Percentiles rank a stretch among this genome's conserved stretches.
Conservation (phyloP, 2,888 invertebrate species). For the Ypsolopha sequella region DNA sequence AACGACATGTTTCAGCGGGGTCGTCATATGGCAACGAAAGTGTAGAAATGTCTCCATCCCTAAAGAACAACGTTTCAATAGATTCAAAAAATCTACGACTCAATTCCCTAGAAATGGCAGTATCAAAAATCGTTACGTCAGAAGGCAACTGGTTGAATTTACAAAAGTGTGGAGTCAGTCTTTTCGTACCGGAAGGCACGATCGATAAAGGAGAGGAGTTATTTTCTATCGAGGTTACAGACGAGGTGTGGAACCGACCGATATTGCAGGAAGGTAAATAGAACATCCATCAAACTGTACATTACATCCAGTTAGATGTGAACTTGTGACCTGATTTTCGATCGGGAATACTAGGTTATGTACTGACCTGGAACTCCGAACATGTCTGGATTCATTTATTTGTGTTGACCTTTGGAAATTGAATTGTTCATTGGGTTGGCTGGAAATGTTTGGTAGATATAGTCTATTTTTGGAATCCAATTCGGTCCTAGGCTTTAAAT, state of each 20-base stretch:
- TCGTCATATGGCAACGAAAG: slow-evolving; percentile 62
- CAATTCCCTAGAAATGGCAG: slow-evolving; percentile 40
- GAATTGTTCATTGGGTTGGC: not conserved
- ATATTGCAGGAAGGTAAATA: slow-evolving; percentile 77
- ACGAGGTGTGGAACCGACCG: slow-evolving; percentile 92
- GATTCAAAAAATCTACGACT: slow-evolving; percentile 40
- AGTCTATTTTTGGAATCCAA: too few relatives aligned
- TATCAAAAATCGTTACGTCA: slow-evolving; percentile 64
- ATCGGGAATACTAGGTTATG: not conserved
- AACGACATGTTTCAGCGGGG: slow-evolving; percentile 37
- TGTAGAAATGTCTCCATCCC: slow-evolving; percentile 59
- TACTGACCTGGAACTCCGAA: not conserved
- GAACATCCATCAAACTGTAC: not conserved
- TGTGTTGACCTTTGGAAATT: not conserved
- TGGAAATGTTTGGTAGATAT: not conserved
- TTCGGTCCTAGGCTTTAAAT: too few relatives aligned
- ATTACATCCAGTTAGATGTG: not conserved
- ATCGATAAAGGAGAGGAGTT: slow-evolving; percentile 87
- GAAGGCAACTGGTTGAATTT: slow-evolving; percentile 75
- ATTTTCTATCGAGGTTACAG: slow-evolving; percentile 88
- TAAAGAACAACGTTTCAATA: slow-evolving; percentile 54
- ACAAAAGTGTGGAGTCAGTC: slow-evolving; percentile 82
- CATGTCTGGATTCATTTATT: not conserved
- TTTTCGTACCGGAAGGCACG: slow-evolving; percentile 91
- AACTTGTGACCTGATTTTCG: not conserved